Evolutionary conservation across 35 echinoderm and acorn worm species (phyloP), one percentile per base, ranked within the genome.

Genomic region (Acanthaster planci): DNA sequence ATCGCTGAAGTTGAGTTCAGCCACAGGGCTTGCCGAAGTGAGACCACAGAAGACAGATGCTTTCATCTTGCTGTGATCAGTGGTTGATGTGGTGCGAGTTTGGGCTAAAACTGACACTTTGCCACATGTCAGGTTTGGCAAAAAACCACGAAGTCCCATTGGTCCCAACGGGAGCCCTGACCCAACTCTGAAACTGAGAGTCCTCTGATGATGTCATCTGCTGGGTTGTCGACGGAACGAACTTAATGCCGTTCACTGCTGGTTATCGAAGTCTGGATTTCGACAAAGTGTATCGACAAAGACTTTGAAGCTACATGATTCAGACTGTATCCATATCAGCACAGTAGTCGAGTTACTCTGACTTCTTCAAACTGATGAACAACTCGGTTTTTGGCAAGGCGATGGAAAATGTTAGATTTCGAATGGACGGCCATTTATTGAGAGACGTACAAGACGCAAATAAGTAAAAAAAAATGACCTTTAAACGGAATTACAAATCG

Each of bases 191-290:
- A 51, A 60, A 79, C 90, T 38, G 21, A 52, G 5, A 89, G 1
- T 17, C 92, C 87, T 37, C 92, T 86, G 0, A 87, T 90, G 21
- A 88, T 88, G 8, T 78, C 58, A 42, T 93, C 92, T 72, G 87
- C 92, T 39, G 82, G 92, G 76, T 93, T 93, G 2, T 39, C 38
- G 22, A 29, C 31, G 0, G 86, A 85, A 19, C 88, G 52, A 37
- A 93, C 78, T 38, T 89, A 82, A 35, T 35, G 39, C 92, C 92
- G 89, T 36, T 84, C 55, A 21, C 51, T 52, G 38, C 87, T 38
- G 44, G 78, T 37, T 36, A 87, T 79, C 29, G 29, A 32, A 58
- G 89, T 82, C 18, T 83, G 22, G 31, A 93, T 89, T 3, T 76
- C 55, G 5, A 34, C 76, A 3, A 78, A 1, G 8, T 36, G 34